A percentile compares a stretch with the other conserved stretches of the same genome.
Evolutionary conservation across 2,797 vertebrate genomes (phyloP).

Genomic region (Sebastes hubbsi): DNA sequence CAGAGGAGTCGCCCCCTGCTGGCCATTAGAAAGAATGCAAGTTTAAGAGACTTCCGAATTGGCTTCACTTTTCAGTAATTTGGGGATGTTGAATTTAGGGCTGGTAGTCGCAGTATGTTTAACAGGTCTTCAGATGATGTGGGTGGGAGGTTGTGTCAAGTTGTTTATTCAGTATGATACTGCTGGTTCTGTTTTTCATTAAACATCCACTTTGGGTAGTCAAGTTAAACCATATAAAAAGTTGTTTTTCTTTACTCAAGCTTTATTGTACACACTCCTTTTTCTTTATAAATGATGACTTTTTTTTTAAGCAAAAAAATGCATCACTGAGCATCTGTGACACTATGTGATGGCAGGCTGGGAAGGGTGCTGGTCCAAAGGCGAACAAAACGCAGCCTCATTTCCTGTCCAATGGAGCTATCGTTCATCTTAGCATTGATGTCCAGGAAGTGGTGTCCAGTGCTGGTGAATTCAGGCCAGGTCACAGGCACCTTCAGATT

Average conservation of each 20-base stretch:
- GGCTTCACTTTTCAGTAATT: neutral
- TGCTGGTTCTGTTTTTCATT: neutral
- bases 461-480: conserved; percentile 80
- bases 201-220: no score
- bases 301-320: neutral
- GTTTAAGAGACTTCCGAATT: rapidly evolving
- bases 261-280: neutral
- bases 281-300: neutral
- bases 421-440: conserved; percentile 77
- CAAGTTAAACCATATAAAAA: neutral
- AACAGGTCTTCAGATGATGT: neutral
- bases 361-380: conserved; percentile 80
- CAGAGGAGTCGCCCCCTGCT: no score
- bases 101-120: neutral
- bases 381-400: conserved; percentile 73
- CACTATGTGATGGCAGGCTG: conserved; percentile 7
- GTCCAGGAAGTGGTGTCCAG: conserved; percentile 77
- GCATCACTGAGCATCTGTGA: neutral
- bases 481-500: conserved; percentile 75
- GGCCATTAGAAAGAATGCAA: no score
- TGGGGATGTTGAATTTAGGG: neutral
- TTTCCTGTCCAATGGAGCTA: conserved; percentile 74
- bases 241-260: neutral
- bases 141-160: neutral
- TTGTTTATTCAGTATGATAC: neutral